These are phyloP conservation scores for Chloroceryle amazona DNA, from an alignment of 2,797 vertebrate genomes.

Conservation along the genomic window DNA sequence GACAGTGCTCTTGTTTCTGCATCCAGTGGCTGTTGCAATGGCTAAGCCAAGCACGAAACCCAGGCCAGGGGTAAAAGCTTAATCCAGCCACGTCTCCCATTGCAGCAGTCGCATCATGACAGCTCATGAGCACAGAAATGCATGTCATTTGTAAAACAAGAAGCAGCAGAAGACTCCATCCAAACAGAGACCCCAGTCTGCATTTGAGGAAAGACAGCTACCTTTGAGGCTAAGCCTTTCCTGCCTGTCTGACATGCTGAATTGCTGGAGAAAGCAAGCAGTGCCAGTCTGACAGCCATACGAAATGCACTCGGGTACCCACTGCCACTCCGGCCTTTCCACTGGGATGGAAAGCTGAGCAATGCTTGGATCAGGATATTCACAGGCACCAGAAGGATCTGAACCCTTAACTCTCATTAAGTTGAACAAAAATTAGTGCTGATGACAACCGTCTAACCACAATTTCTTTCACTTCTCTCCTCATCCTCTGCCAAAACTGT, in stretches of 20 bases:
- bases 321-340: background rate
- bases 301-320: accelerated
- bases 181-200: background rate
- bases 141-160: accelerated
- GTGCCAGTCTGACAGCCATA: background rate
- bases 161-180: background rate
- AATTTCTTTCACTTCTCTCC: background rate
- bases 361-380: background rate
- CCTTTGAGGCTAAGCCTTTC: accelerated
- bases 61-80: accelerated
- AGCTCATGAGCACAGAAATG: accelerated
- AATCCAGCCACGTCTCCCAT: background rate
- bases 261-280: accelerated
- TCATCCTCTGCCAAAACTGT: background rate
- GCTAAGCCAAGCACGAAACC: accelerated
- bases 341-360: background rate
- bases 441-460: background rate
- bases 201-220: accelerated
- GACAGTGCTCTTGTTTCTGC: background rate
- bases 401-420: background rate
- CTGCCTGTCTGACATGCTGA: accelerated
- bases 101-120: background rate
- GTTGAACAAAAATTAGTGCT: background rate
- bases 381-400: background rate
- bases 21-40: background rate